A percentile compares a stretch with the other conserved stretches of the same genome.
phyloP scores from a whole-genome alignment of 2,113 vertebrate genomes.

The Globicephala melas region DNA sequence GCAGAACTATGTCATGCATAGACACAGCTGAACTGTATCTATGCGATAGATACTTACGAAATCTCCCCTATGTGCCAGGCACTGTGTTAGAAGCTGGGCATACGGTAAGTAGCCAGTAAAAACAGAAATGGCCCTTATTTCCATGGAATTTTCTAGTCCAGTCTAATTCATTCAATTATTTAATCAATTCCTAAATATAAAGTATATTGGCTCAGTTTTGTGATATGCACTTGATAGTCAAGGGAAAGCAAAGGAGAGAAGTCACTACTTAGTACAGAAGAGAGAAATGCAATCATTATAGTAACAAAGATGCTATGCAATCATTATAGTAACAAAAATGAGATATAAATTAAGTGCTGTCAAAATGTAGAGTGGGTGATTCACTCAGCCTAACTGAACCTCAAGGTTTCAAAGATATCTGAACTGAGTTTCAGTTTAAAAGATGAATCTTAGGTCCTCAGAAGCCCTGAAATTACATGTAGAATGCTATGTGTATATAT shows the following conservation, averaged over 20 bases:
- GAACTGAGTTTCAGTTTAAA: constrained; percentile 12
- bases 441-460: background rate
- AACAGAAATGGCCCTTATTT: background rate
- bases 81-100: background rate
- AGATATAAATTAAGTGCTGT: background rate
- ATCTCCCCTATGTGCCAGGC: background rate
- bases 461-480: background rate
- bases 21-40: background rate
- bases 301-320: background rate
- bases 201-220: background rate
- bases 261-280: background rate
- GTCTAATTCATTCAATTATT: constrained; percentile 30
- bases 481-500: background rate
- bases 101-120: background rate
- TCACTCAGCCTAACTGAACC: background rate
- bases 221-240: background rate
- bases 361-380: background rate
- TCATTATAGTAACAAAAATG: background rate
- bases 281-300: background rate
- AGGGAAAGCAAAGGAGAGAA: background rate
- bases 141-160: background rate
- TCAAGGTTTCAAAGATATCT: background rate
- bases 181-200: constrained; percentile 33
- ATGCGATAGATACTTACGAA: background rate
- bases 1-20: background rate